phyloP scores from a whole-genome alignment of 2,113 vertebrate species.

The Aspiorhynchus laticeps region DNA sequence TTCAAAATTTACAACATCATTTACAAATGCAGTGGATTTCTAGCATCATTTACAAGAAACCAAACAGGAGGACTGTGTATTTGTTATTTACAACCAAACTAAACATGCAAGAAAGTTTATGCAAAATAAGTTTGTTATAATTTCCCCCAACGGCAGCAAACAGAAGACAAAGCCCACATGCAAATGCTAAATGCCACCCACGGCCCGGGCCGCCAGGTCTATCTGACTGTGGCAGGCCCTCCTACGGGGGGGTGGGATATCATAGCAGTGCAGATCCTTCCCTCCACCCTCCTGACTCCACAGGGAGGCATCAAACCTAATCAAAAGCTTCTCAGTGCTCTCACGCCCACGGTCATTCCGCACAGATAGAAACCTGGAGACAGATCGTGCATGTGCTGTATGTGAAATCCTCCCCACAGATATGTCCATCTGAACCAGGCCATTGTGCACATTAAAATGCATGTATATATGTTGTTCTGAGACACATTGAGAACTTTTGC shows the following conservation, averaged over 20 bases:
- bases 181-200: slow-evolving; percentile 56
- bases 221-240: slow-evolving; percentile 44
- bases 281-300: slow-evolving; percentile 54
- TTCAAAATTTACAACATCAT: background rate
- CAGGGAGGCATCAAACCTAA: slow-evolving; percentile 47
- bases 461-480: background rate
- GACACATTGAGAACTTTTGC: background rate
- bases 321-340: slow-evolving; percentile 53
- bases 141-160: slow-evolving; percentile 42
- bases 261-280: slow-evolving; percentile 54
- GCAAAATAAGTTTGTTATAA: slow-evolving; percentile 44
- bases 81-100: slow-evolving; percentile 25
- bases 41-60: background rate
- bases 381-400: background rate
- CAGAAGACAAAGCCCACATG: slow-evolving; percentile 47
- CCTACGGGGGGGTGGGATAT: slow-evolving; percentile 49
- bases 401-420: slow-evolving; percentile 11
- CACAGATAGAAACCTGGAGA: slow-evolving; percentile 40
- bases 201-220: slow-evolving; percentile 43
- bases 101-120: slow-evolving; percentile 42
- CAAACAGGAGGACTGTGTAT: background rate
- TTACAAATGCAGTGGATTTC: background rate
- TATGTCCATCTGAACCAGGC: background rate
- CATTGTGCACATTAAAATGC: background rate
- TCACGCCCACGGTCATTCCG: slow-evolving; percentile 50